Conservation (phyloP, 1,140 invertebrate genomes). For the Leptestheria dahalacensis region DNA sequence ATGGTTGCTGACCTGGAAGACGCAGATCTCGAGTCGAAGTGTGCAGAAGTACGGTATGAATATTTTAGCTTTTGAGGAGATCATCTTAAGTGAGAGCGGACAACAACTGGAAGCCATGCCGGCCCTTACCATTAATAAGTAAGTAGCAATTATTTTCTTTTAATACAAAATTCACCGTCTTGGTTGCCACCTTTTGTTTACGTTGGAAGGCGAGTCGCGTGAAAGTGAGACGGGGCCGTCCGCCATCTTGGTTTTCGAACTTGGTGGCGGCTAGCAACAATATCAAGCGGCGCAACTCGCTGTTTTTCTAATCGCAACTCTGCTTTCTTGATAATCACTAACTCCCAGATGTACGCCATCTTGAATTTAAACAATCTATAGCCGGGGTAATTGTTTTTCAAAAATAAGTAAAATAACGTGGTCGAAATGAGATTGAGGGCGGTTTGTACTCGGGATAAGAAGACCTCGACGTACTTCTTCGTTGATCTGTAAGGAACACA, state of each 20-base stretch:
- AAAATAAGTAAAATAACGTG: too few relatives aligned
- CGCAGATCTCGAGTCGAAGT: slow-evolving; percentile 2
- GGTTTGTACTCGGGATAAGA: too few relatives aligned
- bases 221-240: background rate
- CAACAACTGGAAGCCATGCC: slow-evolving; percentile 14
- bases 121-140: slow-evolving; percentile 10
- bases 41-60: slow-evolving; percentile 11
- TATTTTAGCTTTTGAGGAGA: slow-evolving; percentile 11
- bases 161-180: background rate
- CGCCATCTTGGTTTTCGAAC: slow-evolving; percentile 4
- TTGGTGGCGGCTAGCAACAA: slow-evolving; percentile 5
- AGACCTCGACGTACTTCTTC: too few relatives aligned
- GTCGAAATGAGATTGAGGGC: too few relatives aligned
- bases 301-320: too few relatives aligned
- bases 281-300: background rate
- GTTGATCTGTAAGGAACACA: too few relatives aligned
- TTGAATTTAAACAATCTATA: too few relatives aligned
- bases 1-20: slow-evolving; percentile 12
- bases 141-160: background rate
- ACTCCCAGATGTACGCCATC: too few relatives aligned
- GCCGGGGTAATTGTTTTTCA: too few relatives aligned
- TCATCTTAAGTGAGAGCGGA: slow-evolving; percentile 7
- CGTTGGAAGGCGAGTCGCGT: too few relatives aligned
- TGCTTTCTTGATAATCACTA: too few relatives aligned
- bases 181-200: too few relatives aligned